phyloP scores from a whole-genome alignment of 2,888 invertebrate genomes.

The Alsophila aescularia region DNA sequence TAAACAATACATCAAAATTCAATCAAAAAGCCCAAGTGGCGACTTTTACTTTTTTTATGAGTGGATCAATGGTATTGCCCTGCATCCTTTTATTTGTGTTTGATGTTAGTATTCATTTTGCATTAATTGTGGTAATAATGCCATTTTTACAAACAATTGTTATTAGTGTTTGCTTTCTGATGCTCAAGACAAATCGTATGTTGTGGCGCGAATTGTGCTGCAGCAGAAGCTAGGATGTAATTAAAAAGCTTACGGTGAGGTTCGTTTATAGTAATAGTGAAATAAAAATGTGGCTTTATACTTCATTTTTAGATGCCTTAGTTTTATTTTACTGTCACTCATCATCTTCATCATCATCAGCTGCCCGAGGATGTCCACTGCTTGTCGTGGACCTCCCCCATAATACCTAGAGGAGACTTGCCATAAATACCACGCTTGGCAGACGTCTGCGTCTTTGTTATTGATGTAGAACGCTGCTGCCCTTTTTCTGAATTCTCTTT shows the following conservation, averaged over 20 bases:
- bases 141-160: slow-evolving; percentile 12
- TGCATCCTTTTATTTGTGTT: not conserved
- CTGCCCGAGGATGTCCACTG: no score
- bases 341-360: no score
- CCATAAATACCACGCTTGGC: no score
- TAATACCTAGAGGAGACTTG: no score
- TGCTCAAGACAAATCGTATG: slow-evolving; percentile 18
- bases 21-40: slow-evolving; percentile 16
- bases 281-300: no score
- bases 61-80: slow-evolving; percentile 19
- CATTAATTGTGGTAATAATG: not conserved
- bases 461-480: no score
- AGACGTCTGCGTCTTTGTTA: no score
- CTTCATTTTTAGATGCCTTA: no score
- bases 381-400: no score
- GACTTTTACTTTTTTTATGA: slow-evolving; percentile 22
- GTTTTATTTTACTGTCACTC: no score
- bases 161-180: slow-evolving; percentile 11
- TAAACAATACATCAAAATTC: not conserved
- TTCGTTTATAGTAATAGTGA: no score
- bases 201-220: slow-evolving; percentile 13
- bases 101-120: not conserved
- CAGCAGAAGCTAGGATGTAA: not conserved
- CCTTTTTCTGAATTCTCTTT: no score
- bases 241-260: not conserved